These are phyloP conservation scores for Lasioglossum oenotherae DNA, from an alignment of 2,888 invertebrate genomes.

Conservation along the genomic window DNA sequence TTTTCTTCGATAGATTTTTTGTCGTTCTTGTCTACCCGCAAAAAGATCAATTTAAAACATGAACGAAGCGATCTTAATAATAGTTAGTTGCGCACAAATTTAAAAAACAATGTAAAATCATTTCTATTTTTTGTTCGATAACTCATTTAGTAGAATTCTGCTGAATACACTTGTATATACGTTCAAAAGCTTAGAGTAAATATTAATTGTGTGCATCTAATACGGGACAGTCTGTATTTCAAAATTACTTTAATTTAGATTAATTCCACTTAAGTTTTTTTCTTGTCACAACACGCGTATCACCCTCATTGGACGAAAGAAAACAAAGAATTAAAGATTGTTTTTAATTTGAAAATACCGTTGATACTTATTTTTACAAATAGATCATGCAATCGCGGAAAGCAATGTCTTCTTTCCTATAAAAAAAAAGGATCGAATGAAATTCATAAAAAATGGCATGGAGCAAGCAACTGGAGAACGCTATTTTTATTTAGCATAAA, in stretches of 20 bases:
- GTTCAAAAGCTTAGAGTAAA: not conserved
- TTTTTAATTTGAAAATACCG: slow-evolving; percentile 20
- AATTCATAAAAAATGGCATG: slow-evolving; percentile 20
- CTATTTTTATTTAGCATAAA: slow-evolving; percentile 23
- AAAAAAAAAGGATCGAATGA: slow-evolving; percentile 54
- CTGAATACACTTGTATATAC: slow-evolving; percentile 10
- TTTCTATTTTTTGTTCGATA: not conserved
- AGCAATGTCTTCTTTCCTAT: slow-evolving; percentile 48
- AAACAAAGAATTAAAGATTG: not conserved
- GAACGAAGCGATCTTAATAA: not conserved
- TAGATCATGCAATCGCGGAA: slow-evolving; percentile 58
- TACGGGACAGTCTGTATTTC: not conserved
- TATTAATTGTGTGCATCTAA: not conserved
- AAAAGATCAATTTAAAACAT: slow-evolving; percentile 46
- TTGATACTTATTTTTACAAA: slow-evolving; percentile 47
- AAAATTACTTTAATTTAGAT: not conserved
- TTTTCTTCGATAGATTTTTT: slow-evolving; percentile 82
- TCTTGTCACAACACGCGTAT: not conserved
- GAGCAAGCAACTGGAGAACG: slow-evolving; percentile 33
- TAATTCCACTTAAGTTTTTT: not conserved
- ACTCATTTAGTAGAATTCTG: slow-evolving; percentile 5
- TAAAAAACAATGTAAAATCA: not conserved
- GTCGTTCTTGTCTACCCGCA: slow-evolving; percentile 73
- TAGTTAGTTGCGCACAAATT: not conserved
- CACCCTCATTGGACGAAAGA: not conserved